Percentiles rank a stretch among this genome's conserved stretches.
Conservation (phyloP, 2,113 vertebrate genomes). For the Edolisoma coerulescens region DNA sequence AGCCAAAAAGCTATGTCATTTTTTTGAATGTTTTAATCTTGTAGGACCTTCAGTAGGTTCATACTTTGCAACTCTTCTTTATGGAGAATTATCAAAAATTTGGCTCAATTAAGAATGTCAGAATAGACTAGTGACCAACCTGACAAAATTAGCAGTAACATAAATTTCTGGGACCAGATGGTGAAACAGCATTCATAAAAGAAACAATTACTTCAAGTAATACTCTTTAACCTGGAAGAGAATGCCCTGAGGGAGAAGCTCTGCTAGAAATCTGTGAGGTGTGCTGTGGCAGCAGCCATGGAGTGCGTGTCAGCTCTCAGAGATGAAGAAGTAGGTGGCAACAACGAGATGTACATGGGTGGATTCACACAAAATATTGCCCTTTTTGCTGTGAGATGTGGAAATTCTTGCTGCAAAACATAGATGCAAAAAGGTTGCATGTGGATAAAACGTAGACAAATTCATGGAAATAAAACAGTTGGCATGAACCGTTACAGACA, state of each 20-base stretch:
- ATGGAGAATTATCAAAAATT: background rate
- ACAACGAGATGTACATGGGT: background rate
- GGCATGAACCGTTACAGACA: background rate
- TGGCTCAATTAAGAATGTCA: background rate
- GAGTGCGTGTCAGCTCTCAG: background rate
- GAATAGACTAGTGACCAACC: background rate
- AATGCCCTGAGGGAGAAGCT: background rate
- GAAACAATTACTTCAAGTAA: background rate
- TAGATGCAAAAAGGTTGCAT: background rate
- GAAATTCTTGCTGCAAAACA: background rate
- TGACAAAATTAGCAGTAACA: background rate
- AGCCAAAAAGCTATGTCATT: background rate
- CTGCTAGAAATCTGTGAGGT: background rate
- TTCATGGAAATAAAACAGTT: background rate
- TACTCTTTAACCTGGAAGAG: background rate
- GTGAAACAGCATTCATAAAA: background rate
- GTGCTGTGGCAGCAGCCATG: background rate
- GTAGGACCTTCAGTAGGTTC: background rate
- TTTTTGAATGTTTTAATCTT: background rate
- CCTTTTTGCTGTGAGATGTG: background rate
- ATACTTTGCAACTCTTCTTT: background rate
- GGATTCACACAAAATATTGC: background rate
- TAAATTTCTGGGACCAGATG: constrained; percentile 1
- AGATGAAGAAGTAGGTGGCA: background rate
- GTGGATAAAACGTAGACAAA: background rate